Evolutionary conservation across 1,140 invertebrate species (phyloP).

Genomic region (Drosophila orena): DNA sequence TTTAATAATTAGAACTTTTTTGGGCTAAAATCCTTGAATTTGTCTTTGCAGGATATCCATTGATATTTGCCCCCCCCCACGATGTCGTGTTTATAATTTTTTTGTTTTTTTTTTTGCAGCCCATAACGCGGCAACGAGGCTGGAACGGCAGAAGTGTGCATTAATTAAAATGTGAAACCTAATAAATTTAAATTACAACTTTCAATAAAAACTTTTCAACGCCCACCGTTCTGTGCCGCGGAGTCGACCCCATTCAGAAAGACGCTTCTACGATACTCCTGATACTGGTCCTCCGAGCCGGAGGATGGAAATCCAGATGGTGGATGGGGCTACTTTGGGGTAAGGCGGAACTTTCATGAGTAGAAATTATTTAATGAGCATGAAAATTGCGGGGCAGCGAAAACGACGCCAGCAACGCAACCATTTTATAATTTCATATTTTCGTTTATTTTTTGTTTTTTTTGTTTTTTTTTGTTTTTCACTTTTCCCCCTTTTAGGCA

Average conservation of each 20-base stretch:
- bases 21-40: background rate
- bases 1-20: too few relatives aligned
- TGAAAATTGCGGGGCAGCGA: conserved; percentile 69
- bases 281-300: conserved; percentile 1
- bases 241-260: conserved; percentile 21
- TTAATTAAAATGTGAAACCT: conserved; percentile 83
- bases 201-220: conserved; percentile 80
- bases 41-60: background rate
- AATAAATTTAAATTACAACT: conserved; percentile 83
- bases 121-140: conserved; percentile 27
- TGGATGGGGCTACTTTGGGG: background rate
- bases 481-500: background rate
- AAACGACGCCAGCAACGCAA: conserved; percentile 48
- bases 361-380: conserved; percentile 82
- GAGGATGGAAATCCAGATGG: background rate
- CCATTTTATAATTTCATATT: conserved; percentile 40
- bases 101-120: background rate
- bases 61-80: background rate
- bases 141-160: conserved; percentile 57
- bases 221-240: conserved; percentile 37
- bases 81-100: background rate
- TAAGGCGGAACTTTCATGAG: conserved; percentile 56
- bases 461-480: background rate
- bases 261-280: conserved; percentile 43
- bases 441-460: background rate